Conservation (phyloP, 2,113 vertebrate species). For the Neolamprologus fasciatus region DNA sequence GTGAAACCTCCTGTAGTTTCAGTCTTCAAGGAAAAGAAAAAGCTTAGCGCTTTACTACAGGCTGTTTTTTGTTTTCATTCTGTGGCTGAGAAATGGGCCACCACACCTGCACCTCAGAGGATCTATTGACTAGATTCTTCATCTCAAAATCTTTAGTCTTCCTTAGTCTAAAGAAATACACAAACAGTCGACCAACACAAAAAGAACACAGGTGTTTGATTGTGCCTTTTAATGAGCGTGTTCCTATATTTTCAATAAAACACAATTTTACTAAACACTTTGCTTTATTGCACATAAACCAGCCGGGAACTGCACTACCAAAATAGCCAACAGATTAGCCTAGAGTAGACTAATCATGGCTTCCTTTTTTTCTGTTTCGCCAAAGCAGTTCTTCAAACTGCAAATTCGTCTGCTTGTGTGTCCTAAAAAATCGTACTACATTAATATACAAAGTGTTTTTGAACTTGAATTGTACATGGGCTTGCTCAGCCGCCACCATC, state of each 20-base stretch:
- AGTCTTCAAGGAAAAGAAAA: slow-evolving; percentile 13
- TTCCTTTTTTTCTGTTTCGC: not conserved
- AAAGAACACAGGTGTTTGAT: not conserved
- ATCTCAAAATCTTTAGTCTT: not conserved
- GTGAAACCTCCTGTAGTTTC: slow-evolving; percentile 47
- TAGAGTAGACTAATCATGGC: not conserved
- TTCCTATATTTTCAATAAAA: not conserved
- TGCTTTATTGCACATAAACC: not conserved
- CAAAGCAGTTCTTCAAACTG: not conserved
- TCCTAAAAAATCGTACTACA: not conserved
- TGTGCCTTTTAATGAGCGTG: not conserved
- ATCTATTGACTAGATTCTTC: not conserved
- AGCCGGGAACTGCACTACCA: not conserved
- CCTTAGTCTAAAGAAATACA: not conserved
- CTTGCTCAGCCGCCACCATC: not conserved
- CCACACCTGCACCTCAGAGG: slow-evolving; percentile 35
- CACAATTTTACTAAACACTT: not conserved
- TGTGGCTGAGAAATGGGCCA: slow-evolving; percentile 21
- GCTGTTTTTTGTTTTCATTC: slow-evolving; percentile 36
- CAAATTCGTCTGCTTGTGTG: not conserved
- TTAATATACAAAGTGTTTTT: slow-evolving; percentile 5
- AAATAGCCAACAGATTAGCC: not conserved
- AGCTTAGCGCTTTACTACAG: not conserved
- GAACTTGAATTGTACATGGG: slow-evolving; percentile 53
- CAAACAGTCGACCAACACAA: not conserved